Conservation (phyloP, 2,113 vertebrate species). For the Laticauda colubrina region DNA sequence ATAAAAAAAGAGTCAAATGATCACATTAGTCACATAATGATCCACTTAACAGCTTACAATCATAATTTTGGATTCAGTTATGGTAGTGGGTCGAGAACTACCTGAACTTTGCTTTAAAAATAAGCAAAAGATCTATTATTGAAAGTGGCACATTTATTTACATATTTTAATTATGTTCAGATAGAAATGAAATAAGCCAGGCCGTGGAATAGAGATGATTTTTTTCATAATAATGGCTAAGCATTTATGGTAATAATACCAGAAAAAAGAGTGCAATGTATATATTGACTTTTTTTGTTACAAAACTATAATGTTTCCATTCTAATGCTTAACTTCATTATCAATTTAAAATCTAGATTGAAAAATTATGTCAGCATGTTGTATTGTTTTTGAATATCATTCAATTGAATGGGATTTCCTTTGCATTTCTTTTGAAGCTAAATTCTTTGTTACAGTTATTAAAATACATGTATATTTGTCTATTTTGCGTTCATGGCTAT, state of each 20-base stretch:
- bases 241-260: not conserved
- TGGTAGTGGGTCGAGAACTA: not conserved
- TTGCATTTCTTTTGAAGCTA: not conserved
- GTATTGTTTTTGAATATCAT: constrained; percentile 12
- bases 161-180: not conserved
- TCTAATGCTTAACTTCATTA: not conserved
- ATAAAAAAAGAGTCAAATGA: no score
- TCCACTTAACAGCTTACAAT: not conserved
- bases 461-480: constrained; percentile 10
- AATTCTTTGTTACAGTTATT: constrained; percentile 12
- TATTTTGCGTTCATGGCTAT: constrained; percentile 17
- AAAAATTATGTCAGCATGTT: constrained; percentile 1
- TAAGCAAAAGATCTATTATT: not conserved
- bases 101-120: not conserved
- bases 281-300: not conserved
- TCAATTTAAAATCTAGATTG: not conserved
- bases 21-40: not conserved
- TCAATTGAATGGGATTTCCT: constrained; percentile 6
- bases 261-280: not conserved
- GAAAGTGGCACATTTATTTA: not conserved
- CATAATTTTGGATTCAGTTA: not conserved
- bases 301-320: not conserved
- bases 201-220: not conserved
- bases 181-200: not conserved
- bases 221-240: not conserved